Base-by-base conservation (phyloP, 2,888 invertebrate genomes). In the Amblyjoppa fuscipennis region DNA sequence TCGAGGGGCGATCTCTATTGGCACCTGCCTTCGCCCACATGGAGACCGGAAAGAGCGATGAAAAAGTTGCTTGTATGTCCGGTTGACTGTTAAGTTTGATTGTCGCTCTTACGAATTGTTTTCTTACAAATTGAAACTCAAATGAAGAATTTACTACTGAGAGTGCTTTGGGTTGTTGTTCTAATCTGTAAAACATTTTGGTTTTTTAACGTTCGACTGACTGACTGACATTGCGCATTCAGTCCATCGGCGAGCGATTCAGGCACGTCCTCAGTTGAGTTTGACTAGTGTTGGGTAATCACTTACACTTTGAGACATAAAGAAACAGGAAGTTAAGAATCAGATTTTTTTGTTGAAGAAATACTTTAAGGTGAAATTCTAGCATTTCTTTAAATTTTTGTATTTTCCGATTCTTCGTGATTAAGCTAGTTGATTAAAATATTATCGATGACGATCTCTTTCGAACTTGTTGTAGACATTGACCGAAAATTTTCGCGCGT, bases 381-480 rank as follows among this genome's bases (percentile, higher is more conserved):
- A 16, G 16, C 6, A 13, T 31, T 64, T n/a, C n/a, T 31, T 13
- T 28, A 6, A 61, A 31, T 73, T 41, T 49, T 31, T 61, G 45
- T 61, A n/a, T 45, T 28, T 41, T 31, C 20, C 13, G 20, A 66
- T 16, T 7, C 6, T 11, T 34, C 34, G 34, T 64, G 34, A 64
- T 31, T 34, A 34, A 64, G 31, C 64, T 16, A 6, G 64, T n/a
- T 34, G 7, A 64, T 34, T 64, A 64, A 31, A 64, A 20, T 49
- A 66, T 53, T 66, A 51, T 34, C 69, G 68, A 76, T 53, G 38
- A 41, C n/a, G n/a, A 16, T 64, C 66, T 20, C 34, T n/a, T 34
- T 25, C 20, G 41, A 45, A 20, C 51, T 88, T 86, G 88, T 89
- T 89, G 20, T 38, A 7, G 28, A 31, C 45, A 45, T 7, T 45